A percentile compares a stretch with the other conserved stretches of the same genome.
These are phyloP conservation scores for Thereva nobilitata DNA, from an alignment of 2,888 invertebrate genomes.

Conservation along the genomic window DNA sequence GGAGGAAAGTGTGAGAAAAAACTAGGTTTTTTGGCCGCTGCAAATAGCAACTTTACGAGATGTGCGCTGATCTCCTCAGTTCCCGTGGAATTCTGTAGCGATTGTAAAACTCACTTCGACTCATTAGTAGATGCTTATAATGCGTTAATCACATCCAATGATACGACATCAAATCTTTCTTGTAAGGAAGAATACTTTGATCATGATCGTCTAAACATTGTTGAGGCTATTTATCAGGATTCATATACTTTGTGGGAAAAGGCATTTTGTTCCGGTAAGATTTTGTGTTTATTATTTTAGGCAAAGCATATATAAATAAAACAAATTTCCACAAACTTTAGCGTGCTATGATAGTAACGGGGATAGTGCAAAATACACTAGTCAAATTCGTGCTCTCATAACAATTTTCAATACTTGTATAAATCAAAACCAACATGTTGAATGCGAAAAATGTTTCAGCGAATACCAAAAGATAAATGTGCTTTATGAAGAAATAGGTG, in stretches of 20 bases:
- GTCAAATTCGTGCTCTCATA: neutral
- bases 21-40: neutral
- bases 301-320: too few relatives aligned
- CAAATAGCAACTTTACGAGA: slow-evolving; percentile 1
- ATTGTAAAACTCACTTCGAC: too few relatives aligned
- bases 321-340: too few relatives aligned
- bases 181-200: slow-evolving; percentile 31
- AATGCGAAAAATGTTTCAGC: slow-evolving; percentile 6
- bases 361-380: slow-evolving; percentile 1
- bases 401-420: slow-evolving; percentile 5
- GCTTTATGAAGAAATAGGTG: slow-evolving; percentile 13
- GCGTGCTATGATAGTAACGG: neutral
- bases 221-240: slow-evolving; percentile 10
- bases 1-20: neutral
- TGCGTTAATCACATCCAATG: neutral
- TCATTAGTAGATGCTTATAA: neutral
- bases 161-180: slow-evolving; percentile 8
- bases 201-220: slow-evolving; percentile 34
- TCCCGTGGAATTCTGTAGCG: slow-evolving; percentile 24
- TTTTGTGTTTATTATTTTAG: too few relatives aligned
- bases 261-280: slow-evolving; percentile 32
- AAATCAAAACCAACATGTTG: too few relatives aligned
- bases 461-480: slow-evolving; percentile 14
- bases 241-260: slow-evolving; percentile 22
- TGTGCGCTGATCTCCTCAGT: slow-evolving; percentile 11